Base-by-base conservation (phyloP, 2,113 vertebrate genomes). In the Siniperca chuatsi region DNA sequence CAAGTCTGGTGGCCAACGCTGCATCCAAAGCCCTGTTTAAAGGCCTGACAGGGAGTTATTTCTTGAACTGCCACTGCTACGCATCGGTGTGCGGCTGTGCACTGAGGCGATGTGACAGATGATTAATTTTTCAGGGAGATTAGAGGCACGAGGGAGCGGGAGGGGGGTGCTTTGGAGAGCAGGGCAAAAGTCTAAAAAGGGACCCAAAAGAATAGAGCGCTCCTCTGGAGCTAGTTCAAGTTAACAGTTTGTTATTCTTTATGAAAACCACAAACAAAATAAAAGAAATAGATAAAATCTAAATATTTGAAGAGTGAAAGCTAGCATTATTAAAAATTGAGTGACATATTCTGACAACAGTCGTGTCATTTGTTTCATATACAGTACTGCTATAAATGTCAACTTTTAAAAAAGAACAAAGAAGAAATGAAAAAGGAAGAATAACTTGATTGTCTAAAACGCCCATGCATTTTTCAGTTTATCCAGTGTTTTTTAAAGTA, bases 41-140 rank as follows among this genome's bases (percentile, higher is more conserved):
- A 71, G 75, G 78, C 52, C 50, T 72, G 86, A 78, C 62, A 9
- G 76, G 35, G 75, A 87, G 77, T 82, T 78, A 46, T 40, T 77
- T 78, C 71, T 79, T 44, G 37, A 84, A 82, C 80, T 62, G 75
- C 83, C 70, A 54, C 29, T 62, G 88, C 83, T 82, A 89, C 29
- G 90, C 91, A 86, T 87, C 84, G 76, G 78, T 87, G 90, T 91
- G 79, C 70, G 65, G 23, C 74, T 92, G 86, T 91, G 79, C 83
- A 40, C 81, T 90, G 93, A 95, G 88, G 78, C 78, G 72, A 91
- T 90, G 89, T 92, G 95, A 94, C 94, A 95, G 92, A 88, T 89
- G 88, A 93, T 95, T 88, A 94, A 95, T 95, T 93, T 94, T 96
- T 95, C 84, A 96, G 85, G 82, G 87, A 87, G 87, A 89, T 90